Conservation (phyloP, 1,140 invertebrate genomes). For the Pseudomyrmex pallidus region DNA sequence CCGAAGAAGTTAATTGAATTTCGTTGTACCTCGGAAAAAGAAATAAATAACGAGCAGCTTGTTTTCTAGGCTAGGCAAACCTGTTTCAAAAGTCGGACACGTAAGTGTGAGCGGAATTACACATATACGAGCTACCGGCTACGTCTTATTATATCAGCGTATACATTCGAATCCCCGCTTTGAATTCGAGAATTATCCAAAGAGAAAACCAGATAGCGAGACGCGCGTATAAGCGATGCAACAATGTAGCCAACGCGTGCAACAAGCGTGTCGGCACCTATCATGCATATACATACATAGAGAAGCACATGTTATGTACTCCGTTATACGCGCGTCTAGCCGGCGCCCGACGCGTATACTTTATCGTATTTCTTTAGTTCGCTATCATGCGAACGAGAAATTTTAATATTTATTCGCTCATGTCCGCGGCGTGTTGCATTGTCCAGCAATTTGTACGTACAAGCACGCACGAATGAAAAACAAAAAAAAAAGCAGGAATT, state of each 20-base stretch:
- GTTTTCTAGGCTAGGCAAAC: background rate
- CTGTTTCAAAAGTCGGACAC: background rate
- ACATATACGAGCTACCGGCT: no score
- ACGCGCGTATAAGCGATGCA: background rate
- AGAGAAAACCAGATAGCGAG: background rate
- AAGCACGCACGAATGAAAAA: no score
- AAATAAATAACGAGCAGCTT: background rate
- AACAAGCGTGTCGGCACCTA: conserved; percentile 70
- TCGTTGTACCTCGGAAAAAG: background rate
- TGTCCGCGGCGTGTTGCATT: background rate
- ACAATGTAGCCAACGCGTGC: conserved; percentile 34
- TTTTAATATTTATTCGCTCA: conserved; percentile 72
- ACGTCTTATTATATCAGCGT: background rate
- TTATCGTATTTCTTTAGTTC: conserved; percentile 70
- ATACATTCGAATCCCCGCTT: background rate
- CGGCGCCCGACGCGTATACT: conserved; percentile 73
- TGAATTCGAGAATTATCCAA: background rate
- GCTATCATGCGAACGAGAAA: conserved; percentile 68
- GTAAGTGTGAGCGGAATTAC: background rate
- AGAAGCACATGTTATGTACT: conserved; percentile 67
- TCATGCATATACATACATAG: conserved; percentile 64
- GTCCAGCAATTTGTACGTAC: conserved; percentile 11
- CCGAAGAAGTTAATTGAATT: background rate
- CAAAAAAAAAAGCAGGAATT: no score
- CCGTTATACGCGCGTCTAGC: conserved; percentile 75